Evolutionary conservation across 2,888 invertebrate genomes (phyloP).

Genomic region (Ferrisia virgata): DNA sequence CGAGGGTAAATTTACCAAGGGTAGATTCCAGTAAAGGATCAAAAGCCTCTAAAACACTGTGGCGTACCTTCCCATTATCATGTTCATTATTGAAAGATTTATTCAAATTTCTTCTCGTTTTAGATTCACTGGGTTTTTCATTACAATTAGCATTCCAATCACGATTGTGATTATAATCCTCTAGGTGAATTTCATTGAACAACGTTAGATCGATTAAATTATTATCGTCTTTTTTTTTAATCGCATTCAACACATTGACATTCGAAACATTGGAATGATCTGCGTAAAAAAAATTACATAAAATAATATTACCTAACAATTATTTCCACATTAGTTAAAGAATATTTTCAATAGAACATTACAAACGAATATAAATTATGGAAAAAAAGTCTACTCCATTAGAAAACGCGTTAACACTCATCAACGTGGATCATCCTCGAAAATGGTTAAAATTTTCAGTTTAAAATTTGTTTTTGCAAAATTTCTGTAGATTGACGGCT

Average conservation of each 20-base stretch:
- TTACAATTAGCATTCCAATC: constrained; percentile 1
- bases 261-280: constrained; percentile 26
- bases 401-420: neutral
- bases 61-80: constrained; percentile 54
- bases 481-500: neutral
- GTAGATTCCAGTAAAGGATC: constrained; percentile 70
- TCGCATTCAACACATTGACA: constrained; percentile 49
- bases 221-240: constrained; percentile 57
- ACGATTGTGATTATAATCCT: neutral
- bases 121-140: neutral
- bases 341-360: neutral
- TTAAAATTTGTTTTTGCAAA: constrained; percentile 26
- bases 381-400: neutral
- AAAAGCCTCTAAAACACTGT: constrained; percentile 80
- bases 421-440: neutral
- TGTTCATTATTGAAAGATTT: neutral
- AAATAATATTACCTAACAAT: constrained; percentile 16
- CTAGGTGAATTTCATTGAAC: constrained; percentile 51
- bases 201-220: constrained; percentile 62
- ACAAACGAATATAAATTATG: neutral
- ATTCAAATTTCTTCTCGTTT: neutral
- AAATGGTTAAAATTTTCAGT: neutral
- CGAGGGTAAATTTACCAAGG: neutral
- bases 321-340: neutral
- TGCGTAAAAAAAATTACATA: neutral